phyloP scores from a whole-genome alignment of 2,113 vertebrate species.

The Anhinga rufa region DNA sequence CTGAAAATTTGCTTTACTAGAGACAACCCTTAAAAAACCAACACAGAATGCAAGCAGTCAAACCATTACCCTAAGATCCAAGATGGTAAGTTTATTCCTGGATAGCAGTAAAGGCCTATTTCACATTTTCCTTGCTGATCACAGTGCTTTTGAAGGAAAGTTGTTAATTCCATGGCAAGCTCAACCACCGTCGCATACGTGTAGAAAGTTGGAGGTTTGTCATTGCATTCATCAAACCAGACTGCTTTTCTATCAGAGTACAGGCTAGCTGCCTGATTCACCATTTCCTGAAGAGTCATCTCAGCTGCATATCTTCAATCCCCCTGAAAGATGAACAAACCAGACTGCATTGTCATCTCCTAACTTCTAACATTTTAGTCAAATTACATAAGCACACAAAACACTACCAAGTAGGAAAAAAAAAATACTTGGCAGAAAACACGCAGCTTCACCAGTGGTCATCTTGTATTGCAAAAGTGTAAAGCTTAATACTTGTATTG shows the following conservation, averaged over 20 bases:
- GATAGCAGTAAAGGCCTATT: constrained; percentile 84
- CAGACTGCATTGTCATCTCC: not conserved
- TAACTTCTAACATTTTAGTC: accelerated
- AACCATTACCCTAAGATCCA: constrained; percentile 89
- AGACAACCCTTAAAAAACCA: not conserved
- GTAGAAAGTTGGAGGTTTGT: not conserved
- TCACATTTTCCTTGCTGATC: not conserved
- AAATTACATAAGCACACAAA: not conserved
- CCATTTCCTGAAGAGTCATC: constrained; percentile 80
- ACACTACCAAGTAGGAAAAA: not conserved
- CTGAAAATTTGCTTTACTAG: not conserved
- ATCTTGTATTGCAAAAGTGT: accelerated
- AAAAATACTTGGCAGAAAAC: accelerated
- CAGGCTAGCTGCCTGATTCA: constrained; percentile 65
- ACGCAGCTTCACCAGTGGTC: not conserved
- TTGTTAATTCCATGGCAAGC: constrained; percentile 68
- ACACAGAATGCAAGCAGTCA: not conserved
- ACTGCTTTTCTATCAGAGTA: constrained; percentile 73
- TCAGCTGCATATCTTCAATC: not conserved
- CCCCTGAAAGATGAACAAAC: not conserved
- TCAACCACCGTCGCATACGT: constrained; percentile 68
- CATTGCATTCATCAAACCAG: constrained; percentile 69
- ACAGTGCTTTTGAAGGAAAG: constrained; percentile 65
- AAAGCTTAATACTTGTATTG: not conserved
- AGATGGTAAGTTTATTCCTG: constrained; percentile 81